Conservation (phyloP, 2,797 vertebrate species). For the Lepilemur septentrionalis region DNA sequence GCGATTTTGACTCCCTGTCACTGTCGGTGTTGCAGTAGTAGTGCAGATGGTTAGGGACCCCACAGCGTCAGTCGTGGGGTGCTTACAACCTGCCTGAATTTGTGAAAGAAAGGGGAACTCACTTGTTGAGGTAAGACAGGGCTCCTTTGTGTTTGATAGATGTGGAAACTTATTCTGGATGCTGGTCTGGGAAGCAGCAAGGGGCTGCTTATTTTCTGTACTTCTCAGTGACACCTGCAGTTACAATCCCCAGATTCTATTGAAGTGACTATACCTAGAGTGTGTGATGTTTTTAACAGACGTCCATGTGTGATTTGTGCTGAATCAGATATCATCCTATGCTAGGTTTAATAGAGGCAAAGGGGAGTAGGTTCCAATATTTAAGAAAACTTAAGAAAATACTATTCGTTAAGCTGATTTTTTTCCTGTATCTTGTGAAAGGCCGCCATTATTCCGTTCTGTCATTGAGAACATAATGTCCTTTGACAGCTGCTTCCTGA, state of each 20-base stretch:
- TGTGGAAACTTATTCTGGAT: neutral
- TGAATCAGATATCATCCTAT: neutral
- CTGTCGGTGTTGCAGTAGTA: neutral
- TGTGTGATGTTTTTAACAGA: constrained; percentile 22
- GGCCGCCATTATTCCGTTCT: neutral
- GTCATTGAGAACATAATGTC: neutral
- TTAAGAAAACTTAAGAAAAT: neutral
- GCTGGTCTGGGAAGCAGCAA: neutral
- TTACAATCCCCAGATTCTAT: constrained; percentile 10
- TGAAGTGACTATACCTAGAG: neutral
- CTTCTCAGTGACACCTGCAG: neutral
- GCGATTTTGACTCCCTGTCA: neutral
- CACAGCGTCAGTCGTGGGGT: neutral
- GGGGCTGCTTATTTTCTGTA: neutral
- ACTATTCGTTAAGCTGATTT: neutral
- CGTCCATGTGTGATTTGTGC: neutral
- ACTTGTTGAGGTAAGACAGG: neutral
- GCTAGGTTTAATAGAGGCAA: neutral
- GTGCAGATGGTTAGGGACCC: neutral
- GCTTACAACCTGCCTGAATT: neutral
- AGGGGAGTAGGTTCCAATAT: neutral
- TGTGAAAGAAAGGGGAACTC: neutral
- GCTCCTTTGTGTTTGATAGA: constrained; percentile 11
- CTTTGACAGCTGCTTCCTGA: neutral
- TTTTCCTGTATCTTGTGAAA: neutral